Evolutionary conservation across 1,140 invertebrate species (phyloP), one percentile per base, ranked within the genome.

Genomic region (Tribolium castaneum): DNA sequence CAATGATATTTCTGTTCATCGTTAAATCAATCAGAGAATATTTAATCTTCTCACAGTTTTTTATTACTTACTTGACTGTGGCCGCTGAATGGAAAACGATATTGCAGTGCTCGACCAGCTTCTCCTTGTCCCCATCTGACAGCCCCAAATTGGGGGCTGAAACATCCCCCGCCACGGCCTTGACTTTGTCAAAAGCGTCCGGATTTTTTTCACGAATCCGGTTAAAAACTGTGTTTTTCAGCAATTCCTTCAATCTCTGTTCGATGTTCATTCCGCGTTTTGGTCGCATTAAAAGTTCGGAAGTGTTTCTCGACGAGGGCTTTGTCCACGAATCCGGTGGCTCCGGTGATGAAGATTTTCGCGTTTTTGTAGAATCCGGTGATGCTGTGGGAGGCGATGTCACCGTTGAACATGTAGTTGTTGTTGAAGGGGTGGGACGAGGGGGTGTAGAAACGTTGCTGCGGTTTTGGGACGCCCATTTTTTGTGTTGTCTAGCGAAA

Each of bases 251-350:
- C 54, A 91, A 90, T 81, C 93, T 87, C 82, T 92, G 89, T 59
- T 93, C 89, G 0, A 92, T 87, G 0, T 87, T 89, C 77, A 90
- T 73, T 2, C 90, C 90, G 66, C 90, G 90, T 84, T 97, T 97
- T 0, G 92, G 91, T 80, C 96, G 87, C 87, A 97, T 92, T 19
- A 97, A 85, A 12, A 97, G 93, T 94, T 73, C 95, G 88, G 1
- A 98, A 85, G 10, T 97, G 86, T 85, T 98, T 98, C 87, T 97
- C 96, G 0, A 97, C 90, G 10, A 98, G 87, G 12, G 96, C 92
- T 88, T 97, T 97, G 1, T 96, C 96, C 34, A 94, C 84, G 80
- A 93, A 94, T 16, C 93, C 93, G 22, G 92, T 92, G 4, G 87
- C 89, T 7, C 90, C 90, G 1, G 89, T 90, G 3, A 90, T 52